A percentile compares a stretch with the other conserved stretches of the same genome.
Evolutionary conservation across 2,888 invertebrate genomes (phyloP).

Genomic region (Stenichneumon culpator): DNA sequence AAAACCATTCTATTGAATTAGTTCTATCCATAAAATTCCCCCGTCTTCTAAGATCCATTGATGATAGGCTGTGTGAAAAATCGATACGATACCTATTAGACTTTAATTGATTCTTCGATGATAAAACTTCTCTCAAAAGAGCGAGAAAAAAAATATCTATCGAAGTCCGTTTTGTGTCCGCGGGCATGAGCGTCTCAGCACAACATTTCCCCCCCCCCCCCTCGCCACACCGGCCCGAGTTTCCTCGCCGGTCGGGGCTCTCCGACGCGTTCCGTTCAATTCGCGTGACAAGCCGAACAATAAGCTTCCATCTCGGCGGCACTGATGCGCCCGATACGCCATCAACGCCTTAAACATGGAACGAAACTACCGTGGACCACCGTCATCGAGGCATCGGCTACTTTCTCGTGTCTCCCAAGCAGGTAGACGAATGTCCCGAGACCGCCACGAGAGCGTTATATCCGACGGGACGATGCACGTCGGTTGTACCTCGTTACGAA

Average conservation of each 20-base stretch:
- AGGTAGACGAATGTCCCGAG: conserved; percentile 7
- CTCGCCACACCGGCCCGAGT: no score
- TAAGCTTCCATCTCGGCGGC: conserved; percentile 79
- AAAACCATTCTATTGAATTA: conserved; percentile 59
- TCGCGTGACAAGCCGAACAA: conserved; percentile 77
- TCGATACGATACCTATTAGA: conserved; percentile 44
- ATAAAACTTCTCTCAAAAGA: conserved; percentile 32
- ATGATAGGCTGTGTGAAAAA: conserved; percentile 60
- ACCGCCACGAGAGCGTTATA: conserved; percentile 17
- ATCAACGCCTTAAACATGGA: conserved; percentile 75
- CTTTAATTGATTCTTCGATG: conserved; percentile 65
- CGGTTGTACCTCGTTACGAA: conserved; percentile 49
- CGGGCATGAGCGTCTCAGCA: not conserved
- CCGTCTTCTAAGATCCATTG: conserved; percentile 20
- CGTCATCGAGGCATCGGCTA: conserved; percentile 48
- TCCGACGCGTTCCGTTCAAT: conserved; percentile 45
- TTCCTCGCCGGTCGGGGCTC: not conserved
- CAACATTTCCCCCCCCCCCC: not conserved
- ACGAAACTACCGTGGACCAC: conserved; percentile 72
- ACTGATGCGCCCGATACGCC: conserved; percentile 79
- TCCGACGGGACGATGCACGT: conserved; percentile 41
- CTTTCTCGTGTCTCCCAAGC: not conserved
- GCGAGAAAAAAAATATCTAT: conserved; percentile 1
- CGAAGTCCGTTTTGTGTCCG: not conserved
- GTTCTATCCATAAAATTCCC: conserved; percentile 34